phyloP scores from a whole-genome alignment of 1,140 invertebrate genomes.

The Drosophila rufa region DNA sequence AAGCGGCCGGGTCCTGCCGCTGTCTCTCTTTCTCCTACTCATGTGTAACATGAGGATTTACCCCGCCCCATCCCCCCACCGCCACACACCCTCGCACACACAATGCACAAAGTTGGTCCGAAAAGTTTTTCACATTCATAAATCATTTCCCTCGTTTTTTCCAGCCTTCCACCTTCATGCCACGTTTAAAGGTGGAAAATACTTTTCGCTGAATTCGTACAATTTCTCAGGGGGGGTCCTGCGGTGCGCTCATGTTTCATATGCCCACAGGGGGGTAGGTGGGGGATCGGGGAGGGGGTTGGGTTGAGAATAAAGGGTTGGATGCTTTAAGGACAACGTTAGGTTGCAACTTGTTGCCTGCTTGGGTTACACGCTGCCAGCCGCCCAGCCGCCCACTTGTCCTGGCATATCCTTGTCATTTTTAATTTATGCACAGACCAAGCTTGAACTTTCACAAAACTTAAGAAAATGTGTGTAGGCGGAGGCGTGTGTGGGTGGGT shows the following conservation, averaged over 20 bases:
- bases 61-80: conserved; percentile 16
- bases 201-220: conserved; percentile 83
- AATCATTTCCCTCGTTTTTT: conserved; percentile 71
- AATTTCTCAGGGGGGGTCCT: conserved; percentile 44
- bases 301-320: conserved; percentile 7
- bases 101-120: conserved; percentile 70
- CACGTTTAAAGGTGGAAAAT: conserved; percentile 78
- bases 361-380: conserved; percentile 64
- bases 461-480: conserved; percentile 27
- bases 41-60: conserved; percentile 68
- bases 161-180: conserved; percentile 25
- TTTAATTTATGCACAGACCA: conserved; percentile 75
- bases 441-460: conserved; percentile 56
- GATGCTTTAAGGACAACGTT: conserved; percentile 39
- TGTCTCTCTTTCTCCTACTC: conserved; percentile 1
- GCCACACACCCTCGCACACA: conserved; percentile 30
- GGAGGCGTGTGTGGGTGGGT: background rate
- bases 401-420: conserved; percentile 77
- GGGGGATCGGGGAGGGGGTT: background rate
- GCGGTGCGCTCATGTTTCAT: conserved; percentile 58
- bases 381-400: conserved; percentile 23
- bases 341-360: conserved; percentile 76
- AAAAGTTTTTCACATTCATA: conserved; percentile 80
- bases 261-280: conserved; percentile 33
- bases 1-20: conserved; percentile 51